These are phyloP conservation scores for Geotrupes spiniger DNA, from an alignment of 2,888 invertebrate species.

Conservation along the genomic window DNA sequence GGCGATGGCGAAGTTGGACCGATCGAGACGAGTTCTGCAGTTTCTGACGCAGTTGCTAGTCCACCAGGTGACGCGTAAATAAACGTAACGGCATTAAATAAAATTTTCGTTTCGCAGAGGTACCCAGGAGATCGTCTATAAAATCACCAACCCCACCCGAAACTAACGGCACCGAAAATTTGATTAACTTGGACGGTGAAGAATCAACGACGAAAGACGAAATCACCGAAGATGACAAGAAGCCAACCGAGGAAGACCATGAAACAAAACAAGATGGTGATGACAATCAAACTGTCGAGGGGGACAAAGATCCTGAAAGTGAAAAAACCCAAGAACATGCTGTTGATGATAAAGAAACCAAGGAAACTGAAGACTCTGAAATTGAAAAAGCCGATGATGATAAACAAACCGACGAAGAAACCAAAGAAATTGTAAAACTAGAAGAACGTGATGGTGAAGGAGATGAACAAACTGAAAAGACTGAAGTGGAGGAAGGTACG, in stretches of 20 bases:
- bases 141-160: too few species aligned
- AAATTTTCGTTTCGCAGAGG: too few species aligned
- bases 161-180: too few species aligned
- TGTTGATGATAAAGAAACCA: background rate
- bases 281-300: background rate
- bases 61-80: too few species aligned
- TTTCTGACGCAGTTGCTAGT: too few species aligned
- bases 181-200: too few species aligned
- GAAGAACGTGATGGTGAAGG: background rate
- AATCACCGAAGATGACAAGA: background rate
- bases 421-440: background rate
- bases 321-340: constrained; percentile 2
- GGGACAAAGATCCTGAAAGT: background rate
- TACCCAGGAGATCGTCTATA: too few species aligned
- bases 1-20: too few species aligned
- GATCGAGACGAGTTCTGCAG: too few species aligned
- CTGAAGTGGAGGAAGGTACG: background rate
- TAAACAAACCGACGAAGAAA: background rate
- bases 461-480: background rate
- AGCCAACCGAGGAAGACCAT: constrained; percentile 2
- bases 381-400: constrained; percentile 2
- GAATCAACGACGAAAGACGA: too few species aligned
- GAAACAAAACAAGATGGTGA: background rate
- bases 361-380: constrained; percentile 1
- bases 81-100: too few species aligned